Base-by-base conservation (phyloP, 2,797 vertebrate species). In the Paratrypauchen microcephalus region DNA sequence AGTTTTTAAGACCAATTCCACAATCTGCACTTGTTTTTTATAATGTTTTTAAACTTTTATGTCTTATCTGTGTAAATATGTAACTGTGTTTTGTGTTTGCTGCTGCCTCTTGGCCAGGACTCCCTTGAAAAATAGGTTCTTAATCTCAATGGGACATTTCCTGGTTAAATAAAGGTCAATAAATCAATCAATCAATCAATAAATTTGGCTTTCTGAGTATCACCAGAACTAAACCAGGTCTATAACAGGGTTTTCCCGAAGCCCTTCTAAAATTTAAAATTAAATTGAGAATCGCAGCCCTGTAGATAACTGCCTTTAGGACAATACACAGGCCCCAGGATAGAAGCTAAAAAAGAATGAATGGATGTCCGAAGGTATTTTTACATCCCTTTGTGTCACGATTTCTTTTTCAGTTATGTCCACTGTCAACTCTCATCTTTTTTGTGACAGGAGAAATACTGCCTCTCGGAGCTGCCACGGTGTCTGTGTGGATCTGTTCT, bases 371-470 rank as follows among this genome's bases (percentile, higher is more conserved):
- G 13, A 11, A 21, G 59, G 23, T 63, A 63, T 63, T 63, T 63
- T 63, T 47, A 23, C 7, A 26, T 13, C 36, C 21, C 13, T 18
- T 15, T 24, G 61, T 63, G 39, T 47, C 61, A 47, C 23, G 39
- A 39, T 63, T 39, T 63, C 61, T 18, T 47, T 21, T 47, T 63
- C 6, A 63, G 5, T 45, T 63, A 63, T 26, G 39, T 63, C 36
- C 18, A 16, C 12, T 47, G 39, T 47, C 39, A 47, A 7, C 32
- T 13, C 36, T 1, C 5, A 47, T 61, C 59, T 26, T 47, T 63
- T 63, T 63, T 6, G 39, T 62, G 60, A 62, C 32, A 21, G 59
- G 21, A 47, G 12, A 24, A n/a, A 36, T 23, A 2, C 30, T 61
- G 19, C n/a, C 59, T n/a, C 8, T 32, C 21, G 32, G 58, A 60